Percentiles rank a stretch among this genome's conserved stretches.
phyloP scores from a whole-genome alignment of 2,797 vertebrate species.

The Masticophis lateralis region DNA sequence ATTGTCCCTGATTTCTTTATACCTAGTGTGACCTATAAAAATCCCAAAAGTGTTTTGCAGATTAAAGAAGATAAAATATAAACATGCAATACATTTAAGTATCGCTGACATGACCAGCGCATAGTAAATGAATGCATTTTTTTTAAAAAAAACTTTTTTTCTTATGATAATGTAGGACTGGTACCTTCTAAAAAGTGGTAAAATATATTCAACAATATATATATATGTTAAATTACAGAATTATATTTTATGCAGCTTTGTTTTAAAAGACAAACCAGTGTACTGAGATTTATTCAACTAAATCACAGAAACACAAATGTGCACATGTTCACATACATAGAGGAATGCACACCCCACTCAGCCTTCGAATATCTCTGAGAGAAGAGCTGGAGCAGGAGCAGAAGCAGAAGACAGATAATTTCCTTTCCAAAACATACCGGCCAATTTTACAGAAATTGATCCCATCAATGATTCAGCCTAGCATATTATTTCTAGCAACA shows the following conservation, averaged over 20 bases:
- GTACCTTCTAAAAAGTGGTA: neutral
- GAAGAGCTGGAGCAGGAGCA: neutral
- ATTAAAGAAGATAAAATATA: neutral
- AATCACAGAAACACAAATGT: neutral
- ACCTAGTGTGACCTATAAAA: slow-evolving; percentile 64
- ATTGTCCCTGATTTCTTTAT: slow-evolving; percentile 11
- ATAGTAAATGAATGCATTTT: neutral
- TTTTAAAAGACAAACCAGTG: neutral
- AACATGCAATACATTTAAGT: neutral
- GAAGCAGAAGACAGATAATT: slow-evolving; percentile 45
- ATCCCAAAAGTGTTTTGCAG: slow-evolving; percentile 41
- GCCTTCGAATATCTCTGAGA: neutral
- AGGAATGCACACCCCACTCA: neutral
- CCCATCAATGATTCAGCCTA: neutral
- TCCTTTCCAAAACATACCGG: slow-evolving; percentile 18
- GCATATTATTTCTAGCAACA: slow-evolving; percentile 36
- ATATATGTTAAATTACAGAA: neutral
- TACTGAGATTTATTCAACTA: neutral
- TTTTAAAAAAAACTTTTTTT: neutral
- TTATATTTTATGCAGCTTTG: neutral
- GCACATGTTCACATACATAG: neutral
- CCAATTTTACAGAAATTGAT: slow-evolving; percentile 38
- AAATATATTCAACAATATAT: neutral
- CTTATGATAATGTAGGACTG: neutral
- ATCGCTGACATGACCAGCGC: neutral